A percentile compares a stretch with the other conserved stretches of the same genome.
These are phyloP conservation scores for Heliornis fulica DNA, from an alignment of 2,113 vertebrate genomes.

Conservation along the genomic window DNA sequence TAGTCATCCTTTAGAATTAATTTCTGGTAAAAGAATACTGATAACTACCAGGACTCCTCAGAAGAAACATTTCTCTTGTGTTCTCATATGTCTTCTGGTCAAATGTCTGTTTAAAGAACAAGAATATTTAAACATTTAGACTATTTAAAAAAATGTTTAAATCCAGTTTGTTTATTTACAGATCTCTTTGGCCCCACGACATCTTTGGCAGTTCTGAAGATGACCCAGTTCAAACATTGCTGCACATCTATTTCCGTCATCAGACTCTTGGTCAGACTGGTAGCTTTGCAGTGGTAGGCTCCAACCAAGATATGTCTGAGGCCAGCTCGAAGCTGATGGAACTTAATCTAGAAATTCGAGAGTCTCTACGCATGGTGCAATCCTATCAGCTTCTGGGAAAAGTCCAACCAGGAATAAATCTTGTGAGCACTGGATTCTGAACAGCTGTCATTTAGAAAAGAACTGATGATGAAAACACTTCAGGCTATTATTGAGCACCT, in stretches of 20 bases:
- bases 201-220: slow-evolving; percentile 93
- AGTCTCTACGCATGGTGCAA: slow-evolving; percentile 88
- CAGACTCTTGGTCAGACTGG: slow-evolving; percentile 95
- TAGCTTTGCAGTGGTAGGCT: slow-evolving; percentile 90
- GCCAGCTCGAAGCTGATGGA: slow-evolving; percentile 93
- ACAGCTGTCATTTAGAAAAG: slow-evolving; percentile 8
- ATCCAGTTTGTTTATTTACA: slow-evolving; percentile 58
- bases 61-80: neutral
- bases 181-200: slow-evolving; percentile 92
- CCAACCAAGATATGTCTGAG: slow-evolving; percentile 91
- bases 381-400: slow-evolving; percentile 76
- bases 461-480: slow-evolving; percentile 26
- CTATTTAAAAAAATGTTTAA: neutral
- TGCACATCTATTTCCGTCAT: slow-evolving; percentile 98
- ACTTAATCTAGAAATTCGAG: slow-evolving; percentile 94
- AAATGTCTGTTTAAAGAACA: neutral
- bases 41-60: neutral
- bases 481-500: slow-evolving; percentile 68
- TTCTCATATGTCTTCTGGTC: neutral
- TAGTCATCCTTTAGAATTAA: neutral
- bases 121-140: neutral
- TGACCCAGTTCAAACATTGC: slow-evolving; percentile 88
- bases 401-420: slow-evolving; percentile 55
- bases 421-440: slow-evolving; percentile 90
- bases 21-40: neutral